These are phyloP conservation scores for Haliclona indistincta DNA, from an alignment of 37 sponge, comb jelly and placozoan species.

Conservation along the genomic window DNA sequence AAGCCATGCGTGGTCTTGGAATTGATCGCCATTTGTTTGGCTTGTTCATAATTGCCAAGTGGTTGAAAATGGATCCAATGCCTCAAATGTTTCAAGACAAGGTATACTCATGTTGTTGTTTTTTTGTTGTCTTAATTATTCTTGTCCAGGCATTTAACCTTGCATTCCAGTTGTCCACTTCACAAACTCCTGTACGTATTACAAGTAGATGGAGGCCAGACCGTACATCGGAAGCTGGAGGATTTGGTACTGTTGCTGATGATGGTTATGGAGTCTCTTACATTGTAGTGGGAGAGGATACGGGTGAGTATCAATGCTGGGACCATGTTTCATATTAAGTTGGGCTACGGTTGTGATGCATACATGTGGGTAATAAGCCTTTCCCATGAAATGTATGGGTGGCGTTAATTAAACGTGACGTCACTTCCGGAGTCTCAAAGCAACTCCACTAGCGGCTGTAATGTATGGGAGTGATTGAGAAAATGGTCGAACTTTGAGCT, in stretches of 20 bases:
- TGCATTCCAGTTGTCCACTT: slow-evolving; percentile 69
- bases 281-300: slow-evolving; percentile 82
- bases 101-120: slow-evolving; percentile 23
- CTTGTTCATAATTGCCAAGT: slow-evolving; percentile 71
- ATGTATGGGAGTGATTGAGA: too few relatives aligned
- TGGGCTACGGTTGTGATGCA: neutral
- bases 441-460: too few relatives aligned
- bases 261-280: slow-evolving; percentile 92
- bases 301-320: slow-evolving; percentile 26
- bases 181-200: slow-evolving; percentile 70
- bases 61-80: slow-evolving; percentile 65
- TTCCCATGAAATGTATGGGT: too few relatives aligned
- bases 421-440: too few relatives aligned
- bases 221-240: slow-evolving; percentile 48
- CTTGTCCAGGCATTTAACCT: slow-evolving; percentile 50
- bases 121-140: neutral
- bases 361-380: neutral
- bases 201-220: slow-evolving; percentile 16
- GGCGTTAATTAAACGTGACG: too few relatives aligned
- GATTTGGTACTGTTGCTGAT: slow-evolving; percentile 86
- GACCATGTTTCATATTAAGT: neutral
- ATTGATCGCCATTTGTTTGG: slow-evolving; percentile 87
- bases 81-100: slow-evolving; percentile 71
- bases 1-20: slow-evolving; percentile 80
- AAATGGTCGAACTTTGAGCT: too few relatives aligned